Percentiles rank a stretch among this genome's conserved stretches.
These are phyloP conservation scores for Raja brachyura DNA, from an alignment of 2,113 vertebrate species.

Conservation along the genomic window DNA sequence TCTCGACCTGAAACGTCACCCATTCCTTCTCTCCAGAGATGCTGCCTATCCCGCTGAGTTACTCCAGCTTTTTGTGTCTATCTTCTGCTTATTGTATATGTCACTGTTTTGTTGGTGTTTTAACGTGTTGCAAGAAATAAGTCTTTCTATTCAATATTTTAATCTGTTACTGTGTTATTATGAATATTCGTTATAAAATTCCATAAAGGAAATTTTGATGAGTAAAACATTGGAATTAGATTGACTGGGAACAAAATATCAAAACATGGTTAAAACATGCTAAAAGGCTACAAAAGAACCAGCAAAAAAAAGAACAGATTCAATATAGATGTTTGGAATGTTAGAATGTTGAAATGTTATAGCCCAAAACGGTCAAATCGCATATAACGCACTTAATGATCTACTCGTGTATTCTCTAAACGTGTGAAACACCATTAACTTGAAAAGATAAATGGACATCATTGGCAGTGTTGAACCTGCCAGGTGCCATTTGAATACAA, in stretches of 20 bases:
- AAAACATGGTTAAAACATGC: background rate
- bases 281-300: slow-evolving; percentile 15
- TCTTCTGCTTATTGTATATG: background rate
- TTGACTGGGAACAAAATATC: slow-evolving; percentile 1
- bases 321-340: background rate
- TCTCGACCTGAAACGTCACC: too few relatives aligned
- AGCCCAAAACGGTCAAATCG: background rate
- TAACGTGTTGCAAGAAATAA: background rate
- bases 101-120: background rate
- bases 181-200: slow-evolving; percentile 3
- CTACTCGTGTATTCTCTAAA: background rate
- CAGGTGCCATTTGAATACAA: background rate
- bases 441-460: background rate
- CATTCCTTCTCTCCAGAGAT: too few relatives aligned
- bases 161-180: background rate
- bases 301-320: background rate
- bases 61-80: too few relatives aligned
- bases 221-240: background rate
- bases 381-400: background rate
- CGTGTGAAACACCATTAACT: background rate
- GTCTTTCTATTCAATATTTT: background rate
- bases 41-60: too few relatives aligned
- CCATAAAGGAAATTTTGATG: background rate
- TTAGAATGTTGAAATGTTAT: background rate
- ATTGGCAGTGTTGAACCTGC: background rate